A percentile compares a stretch with the other conserved stretches of the same genome.
These are phyloP conservation scores for Chrysochloris asiatica DNA, from an alignment of 2,113 vertebrate genomes.

Conservation along the genomic window DNA sequence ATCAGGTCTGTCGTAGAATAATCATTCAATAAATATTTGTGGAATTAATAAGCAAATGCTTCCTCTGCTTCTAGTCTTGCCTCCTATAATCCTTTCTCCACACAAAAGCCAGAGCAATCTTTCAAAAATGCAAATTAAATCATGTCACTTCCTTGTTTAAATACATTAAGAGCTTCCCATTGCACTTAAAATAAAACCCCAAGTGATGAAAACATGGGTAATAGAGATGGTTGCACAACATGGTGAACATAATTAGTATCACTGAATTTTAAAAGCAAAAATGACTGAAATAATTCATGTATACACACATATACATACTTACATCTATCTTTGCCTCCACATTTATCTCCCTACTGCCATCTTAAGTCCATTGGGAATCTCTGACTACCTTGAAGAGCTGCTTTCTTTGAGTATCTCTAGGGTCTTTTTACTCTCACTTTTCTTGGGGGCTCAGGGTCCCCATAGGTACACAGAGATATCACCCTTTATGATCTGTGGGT, in stretches of 20 bases:
- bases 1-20: too few relatives aligned
- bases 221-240: background rate
- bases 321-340: background rate
- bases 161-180: too few relatives aligned
- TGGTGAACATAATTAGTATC: background rate
- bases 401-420: background rate
- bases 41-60: too few relatives aligned
- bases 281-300: background rate
- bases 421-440: background rate
- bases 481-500: background rate
- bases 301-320: background rate
- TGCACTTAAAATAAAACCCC: background rate
- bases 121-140: slow-evolving; percentile 2
- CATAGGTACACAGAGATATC: background rate
- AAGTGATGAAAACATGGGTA: background rate
- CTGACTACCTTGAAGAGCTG: background rate
- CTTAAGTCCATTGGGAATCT: background rate
- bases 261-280: background rate
- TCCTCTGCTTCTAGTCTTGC: too few relatives aligned
- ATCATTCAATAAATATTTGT: too few relatives aligned
- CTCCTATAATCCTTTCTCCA: too few relatives aligned
- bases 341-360: background rate
- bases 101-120: background rate
- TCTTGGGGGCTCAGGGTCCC: background rate
- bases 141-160: background rate